Evolutionary conservation across 2,113 vertebrate species (phyloP).

Genomic region (Numida meleagris): DNA sequence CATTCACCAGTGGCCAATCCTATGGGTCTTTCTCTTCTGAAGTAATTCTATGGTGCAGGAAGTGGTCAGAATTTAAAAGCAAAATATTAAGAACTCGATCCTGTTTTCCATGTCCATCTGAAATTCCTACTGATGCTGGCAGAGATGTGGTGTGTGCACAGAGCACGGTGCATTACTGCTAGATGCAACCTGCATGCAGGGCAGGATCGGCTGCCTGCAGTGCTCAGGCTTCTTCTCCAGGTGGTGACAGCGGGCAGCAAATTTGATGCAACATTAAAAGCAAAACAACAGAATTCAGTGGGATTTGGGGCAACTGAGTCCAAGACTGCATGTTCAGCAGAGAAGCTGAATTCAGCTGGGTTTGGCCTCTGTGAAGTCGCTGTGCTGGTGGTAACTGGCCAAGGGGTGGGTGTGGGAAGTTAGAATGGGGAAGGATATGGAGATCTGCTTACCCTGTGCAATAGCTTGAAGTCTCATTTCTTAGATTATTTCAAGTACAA

Average conservation of each 20-base stretch:
- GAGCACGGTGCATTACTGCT: rapidly evolving
- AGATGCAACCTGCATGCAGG: no score
- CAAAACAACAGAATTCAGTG: background rate
- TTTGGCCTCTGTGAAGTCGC: no score
- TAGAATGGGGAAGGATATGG: background rate
- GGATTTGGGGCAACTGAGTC: background rate
- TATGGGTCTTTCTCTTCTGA: background rate
- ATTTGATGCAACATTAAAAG: background rate
- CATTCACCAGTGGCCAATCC: background rate
- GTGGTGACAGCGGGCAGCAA: slow-evolving; percentile 36
- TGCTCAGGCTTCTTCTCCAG: background rate
- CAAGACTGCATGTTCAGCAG: background rate
- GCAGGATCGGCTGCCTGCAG: background rate
- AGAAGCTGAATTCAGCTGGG: background rate
- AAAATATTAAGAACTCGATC: background rate
- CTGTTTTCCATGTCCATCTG: background rate
- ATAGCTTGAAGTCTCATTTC: background rate
- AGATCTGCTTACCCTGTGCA: background rate
- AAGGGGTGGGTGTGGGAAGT: background rate
- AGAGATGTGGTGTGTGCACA: no score
- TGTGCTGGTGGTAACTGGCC: background rate
- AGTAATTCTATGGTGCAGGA: background rate
- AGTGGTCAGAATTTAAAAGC: background rate
- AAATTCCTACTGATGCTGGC: background rate
- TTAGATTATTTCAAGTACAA: background rate